These are phyloP conservation scores for Colinus virginianus DNA, from an alignment of 2,113 vertebrate genomes.

Conservation along the genomic window DNA sequence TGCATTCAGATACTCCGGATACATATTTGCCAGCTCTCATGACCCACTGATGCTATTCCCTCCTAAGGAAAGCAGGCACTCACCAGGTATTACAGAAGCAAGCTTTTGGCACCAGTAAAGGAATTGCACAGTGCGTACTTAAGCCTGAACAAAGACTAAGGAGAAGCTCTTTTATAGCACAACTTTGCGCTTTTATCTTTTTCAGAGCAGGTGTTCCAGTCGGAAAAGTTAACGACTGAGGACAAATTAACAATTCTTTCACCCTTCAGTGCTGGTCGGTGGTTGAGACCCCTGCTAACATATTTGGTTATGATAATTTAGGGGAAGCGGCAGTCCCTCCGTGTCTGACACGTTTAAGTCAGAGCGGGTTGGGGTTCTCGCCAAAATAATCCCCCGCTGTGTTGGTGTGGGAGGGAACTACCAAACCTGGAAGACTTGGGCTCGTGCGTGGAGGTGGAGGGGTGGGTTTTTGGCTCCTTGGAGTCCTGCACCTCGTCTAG, in stretches of 20 bases:
- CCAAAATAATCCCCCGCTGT: slow-evolving; percentile 6
- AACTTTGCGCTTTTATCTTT: slow-evolving; percentile 41
- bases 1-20: slow-evolving; percentile 94
- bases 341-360: not conserved
- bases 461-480: not conserved
- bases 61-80: slow-evolving; percentile 82
- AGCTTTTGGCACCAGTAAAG: slow-evolving; percentile 57
- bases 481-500: slow-evolving; percentile 2
- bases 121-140: slow-evolving; percentile 34
- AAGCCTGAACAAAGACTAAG: slow-evolving; percentile 33
- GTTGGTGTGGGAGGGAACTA: not conserved
- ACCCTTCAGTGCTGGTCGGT: not conserved
- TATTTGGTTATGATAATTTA: not conserved
- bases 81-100: slow-evolving; percentile 58
- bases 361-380: not conserved
- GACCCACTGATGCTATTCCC: slow-evolving; percentile 82
- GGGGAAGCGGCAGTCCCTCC: slow-evolving; percentile 20
- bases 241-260: slow-evolving; percentile 8
- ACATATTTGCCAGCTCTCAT: slow-evolving; percentile 99
- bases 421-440: not conserved
- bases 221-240: slow-evolving; percentile 16
- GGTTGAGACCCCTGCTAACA: slow-evolving; percentile 23
- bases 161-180: slow-evolving; percentile 6
- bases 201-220: not conserved
- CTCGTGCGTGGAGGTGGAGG: not conserved